Evolutionary conservation across 2,797 vertebrate genomes (phyloP).

Genomic region (Sebastes goodei): DNA sequence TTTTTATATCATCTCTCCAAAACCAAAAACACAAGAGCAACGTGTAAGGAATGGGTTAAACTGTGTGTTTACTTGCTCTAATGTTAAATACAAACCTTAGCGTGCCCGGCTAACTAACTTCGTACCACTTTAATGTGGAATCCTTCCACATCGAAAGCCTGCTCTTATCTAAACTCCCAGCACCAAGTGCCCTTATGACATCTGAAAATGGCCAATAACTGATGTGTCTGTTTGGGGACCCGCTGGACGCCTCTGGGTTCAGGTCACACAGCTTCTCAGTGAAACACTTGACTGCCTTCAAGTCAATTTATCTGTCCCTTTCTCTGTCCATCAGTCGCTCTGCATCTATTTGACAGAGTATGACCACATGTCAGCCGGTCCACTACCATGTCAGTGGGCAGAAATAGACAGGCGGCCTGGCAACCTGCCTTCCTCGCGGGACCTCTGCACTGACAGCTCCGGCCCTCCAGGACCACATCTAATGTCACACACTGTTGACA

Average conservation of each 20-base stretch:
- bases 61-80: not conserved
- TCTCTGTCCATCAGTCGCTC: constrained; percentile 48
- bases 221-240: constrained; percentile 9
- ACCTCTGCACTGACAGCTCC: constrained; percentile 71
- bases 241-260: not conserved
- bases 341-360: constrained; percentile 65
- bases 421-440: constrained; percentile 67
- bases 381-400: constrained; percentile 68
- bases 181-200: constrained; percentile 6
- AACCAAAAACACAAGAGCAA: not conserved
- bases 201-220: constrained; percentile 29
- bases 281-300: constrained; percentile 1
- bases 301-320: constrained; percentile 32
- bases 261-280: constrained; percentile 18
- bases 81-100: not conserved
- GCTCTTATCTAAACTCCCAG: not conserved
- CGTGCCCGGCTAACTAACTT: not conserved
- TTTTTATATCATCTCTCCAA: not conserved
- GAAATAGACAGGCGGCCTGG: constrained; percentile 73
- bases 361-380: constrained; percentile 70
- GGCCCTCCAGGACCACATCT: constrained; percentile 68
- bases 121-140: not conserved
- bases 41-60: not conserved
- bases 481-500: constrained; percentile 75
- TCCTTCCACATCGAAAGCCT: not conserved